A percentile compares a stretch with the other conserved stretches of the same genome.
Evolutionary conservation across 2,797 vertebrate species (phyloP).

Genomic region (Lepidocolaptes lacrymiger): DNA sequence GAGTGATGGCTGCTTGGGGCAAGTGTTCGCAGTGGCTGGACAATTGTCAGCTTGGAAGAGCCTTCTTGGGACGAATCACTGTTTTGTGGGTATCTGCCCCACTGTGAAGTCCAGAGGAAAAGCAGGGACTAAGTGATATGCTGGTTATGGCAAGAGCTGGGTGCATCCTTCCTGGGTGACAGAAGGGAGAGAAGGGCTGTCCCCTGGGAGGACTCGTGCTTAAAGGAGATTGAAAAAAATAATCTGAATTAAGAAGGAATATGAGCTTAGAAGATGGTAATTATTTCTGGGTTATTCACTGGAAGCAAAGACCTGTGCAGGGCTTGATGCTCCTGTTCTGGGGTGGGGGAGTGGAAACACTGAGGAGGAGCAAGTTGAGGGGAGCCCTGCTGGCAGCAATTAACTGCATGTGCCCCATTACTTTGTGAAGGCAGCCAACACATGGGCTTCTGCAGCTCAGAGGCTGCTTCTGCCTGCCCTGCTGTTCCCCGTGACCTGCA

Average conservation of each 20-base stretch:
- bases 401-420: accelerated
- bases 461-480: neutral
- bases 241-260: neutral
- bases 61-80: neutral
- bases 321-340: neutral
- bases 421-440: accelerated
- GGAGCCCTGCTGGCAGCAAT: neutral
- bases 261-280: neutral
- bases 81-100: neutral
- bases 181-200: neutral
- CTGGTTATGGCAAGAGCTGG: neutral
- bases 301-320: neutral
- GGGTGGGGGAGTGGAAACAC: neutral
- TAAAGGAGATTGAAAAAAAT: neutral
- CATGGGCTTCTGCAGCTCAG: accelerated
- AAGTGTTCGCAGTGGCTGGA: neutral
- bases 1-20: neutral
- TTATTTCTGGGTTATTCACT: neutral
- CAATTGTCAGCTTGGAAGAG: neutral
- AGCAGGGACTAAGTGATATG: neutral
- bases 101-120: neutral
- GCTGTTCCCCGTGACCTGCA: accelerated
- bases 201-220: neutral
- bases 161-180: neutral
- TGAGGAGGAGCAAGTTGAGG: neutral